Percentiles rank a stretch among this genome's conserved stretches.
Evolutionary conservation across 2,113 vertebrate genomes (phyloP).

Genomic region (Tachycineta bicolor): DNA sequence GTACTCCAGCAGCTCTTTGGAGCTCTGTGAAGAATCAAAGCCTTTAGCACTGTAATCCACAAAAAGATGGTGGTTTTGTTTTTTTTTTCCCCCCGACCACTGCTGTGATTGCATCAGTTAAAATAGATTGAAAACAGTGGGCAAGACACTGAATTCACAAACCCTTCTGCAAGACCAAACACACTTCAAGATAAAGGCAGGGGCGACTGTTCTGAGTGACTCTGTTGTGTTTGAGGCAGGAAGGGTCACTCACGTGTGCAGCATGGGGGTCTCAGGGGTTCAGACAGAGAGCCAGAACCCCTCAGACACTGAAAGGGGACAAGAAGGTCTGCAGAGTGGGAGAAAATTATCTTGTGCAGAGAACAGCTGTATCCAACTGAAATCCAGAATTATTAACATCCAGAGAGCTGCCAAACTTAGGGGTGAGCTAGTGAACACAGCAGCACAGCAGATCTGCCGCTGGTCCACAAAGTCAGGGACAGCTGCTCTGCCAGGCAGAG

Average conservation of each 20-base stretch:
- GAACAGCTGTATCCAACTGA: background rate
- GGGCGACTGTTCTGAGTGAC: background rate
- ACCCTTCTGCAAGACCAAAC: background rate
- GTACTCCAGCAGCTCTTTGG: background rate
- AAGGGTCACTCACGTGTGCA: rapidly evolving
- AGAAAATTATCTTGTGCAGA: background rate
- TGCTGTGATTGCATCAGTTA: background rate
- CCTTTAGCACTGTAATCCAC: background rate
- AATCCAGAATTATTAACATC: background rate
- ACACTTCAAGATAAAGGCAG: background rate
- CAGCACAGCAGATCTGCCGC: background rate
- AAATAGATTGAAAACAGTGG: background rate
- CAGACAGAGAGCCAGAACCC: background rate
- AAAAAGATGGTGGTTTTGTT: background rate
- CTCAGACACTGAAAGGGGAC: background rate
- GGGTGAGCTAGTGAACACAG: background rate
- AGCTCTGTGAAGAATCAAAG: background rate
- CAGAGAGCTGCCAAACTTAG: background rate
- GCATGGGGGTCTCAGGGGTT: rapidly evolving
- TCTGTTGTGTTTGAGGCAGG: background rate
- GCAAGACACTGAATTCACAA: background rate
- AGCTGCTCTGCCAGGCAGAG: background rate
- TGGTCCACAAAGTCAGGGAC: background rate
- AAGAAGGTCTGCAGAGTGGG: background rate
- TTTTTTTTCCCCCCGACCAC: background rate